phyloP scores from a whole-genome alignment of 2,888 invertebrate genomes.

The Napeogenes sylphis region DNA sequence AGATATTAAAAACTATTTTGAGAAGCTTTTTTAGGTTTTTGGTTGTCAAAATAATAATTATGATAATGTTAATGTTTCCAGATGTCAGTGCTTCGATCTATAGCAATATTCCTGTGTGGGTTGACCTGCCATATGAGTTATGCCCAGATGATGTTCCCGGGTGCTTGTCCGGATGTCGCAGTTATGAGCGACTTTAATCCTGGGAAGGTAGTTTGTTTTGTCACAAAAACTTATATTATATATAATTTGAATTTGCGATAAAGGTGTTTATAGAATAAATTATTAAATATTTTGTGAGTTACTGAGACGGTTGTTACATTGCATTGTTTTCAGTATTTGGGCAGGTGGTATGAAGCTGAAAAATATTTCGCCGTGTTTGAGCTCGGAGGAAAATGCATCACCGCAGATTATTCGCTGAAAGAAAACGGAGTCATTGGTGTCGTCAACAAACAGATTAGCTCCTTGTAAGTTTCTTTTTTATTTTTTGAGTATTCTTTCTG shows the following conservation, averaged over 20 bases:
- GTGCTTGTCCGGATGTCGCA: conserved; percentile 80
- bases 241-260: no score
- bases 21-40: no score
- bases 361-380: conserved; percentile 87
- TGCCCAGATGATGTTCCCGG: conserved; percentile 81
- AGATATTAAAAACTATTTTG: no score
- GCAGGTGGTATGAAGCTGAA: conserved; percentile 87
- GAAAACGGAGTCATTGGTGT: conserved; percentile 68
- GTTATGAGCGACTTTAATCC: conserved; percentile 79
- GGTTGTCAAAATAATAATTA: no score
- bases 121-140: conserved; percentile 42
- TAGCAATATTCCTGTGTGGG: conserved; percentile 64
- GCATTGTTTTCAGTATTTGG: conserved; percentile 79
- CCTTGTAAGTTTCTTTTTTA: conserved; percentile 55
- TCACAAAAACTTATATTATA: conserved; percentile 8
- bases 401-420: conserved; percentile 78
- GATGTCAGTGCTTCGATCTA: conserved; percentile 64
- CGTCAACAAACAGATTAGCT: conserved; percentile 63
- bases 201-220: conserved; percentile 64
- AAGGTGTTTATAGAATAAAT: no score
- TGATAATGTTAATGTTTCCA: conserved; percentile 35
- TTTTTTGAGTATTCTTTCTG: no score
- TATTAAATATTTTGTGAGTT: no score
- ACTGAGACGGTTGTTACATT: no score
- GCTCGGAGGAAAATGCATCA: conserved; percentile 84